Percentiles rank a stretch among this genome's conserved stretches.
Conservation (phyloP, 1,140 invertebrate genomes). For the Nixonia krombeini region DNA sequence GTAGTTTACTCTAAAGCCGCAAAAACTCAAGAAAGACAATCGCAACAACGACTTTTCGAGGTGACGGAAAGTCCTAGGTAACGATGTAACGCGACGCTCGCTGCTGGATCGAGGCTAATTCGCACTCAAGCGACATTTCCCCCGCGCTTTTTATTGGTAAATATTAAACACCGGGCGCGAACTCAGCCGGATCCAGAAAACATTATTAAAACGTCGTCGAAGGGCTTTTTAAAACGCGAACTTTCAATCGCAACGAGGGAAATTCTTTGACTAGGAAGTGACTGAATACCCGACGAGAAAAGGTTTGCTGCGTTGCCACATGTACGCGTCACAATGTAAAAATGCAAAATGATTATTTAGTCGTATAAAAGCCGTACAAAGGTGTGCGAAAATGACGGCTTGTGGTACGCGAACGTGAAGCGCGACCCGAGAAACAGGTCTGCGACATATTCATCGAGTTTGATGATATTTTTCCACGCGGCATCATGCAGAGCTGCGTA, state of each 20-base stretch:
- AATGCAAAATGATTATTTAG: slow-evolving; percentile 51
- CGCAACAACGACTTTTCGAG: background rate
- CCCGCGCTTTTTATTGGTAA: background rate
- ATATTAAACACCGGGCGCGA: background rate
- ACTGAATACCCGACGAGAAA: slow-evolving; percentile 58
- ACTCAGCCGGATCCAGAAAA: background rate
- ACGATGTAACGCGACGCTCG: slow-evolving; percentile 35
- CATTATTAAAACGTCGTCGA: background rate
- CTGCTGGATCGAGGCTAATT: slow-evolving; percentile 6
- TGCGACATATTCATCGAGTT: slow-evolving; percentile 8
- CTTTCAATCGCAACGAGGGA: slow-evolving; percentile 47
- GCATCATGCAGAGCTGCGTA: slow-evolving; percentile 71
- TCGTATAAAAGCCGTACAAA: slow-evolving; percentile 8
- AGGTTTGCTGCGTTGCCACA: slow-evolving; percentile 67
- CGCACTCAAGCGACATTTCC: background rate
- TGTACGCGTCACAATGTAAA: slow-evolving; percentile 59
- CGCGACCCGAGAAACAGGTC: no score
- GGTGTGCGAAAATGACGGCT: slow-evolving; percentile 10
- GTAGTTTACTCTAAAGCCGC: no score
- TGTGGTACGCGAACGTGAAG: background rate
- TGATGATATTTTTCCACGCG: slow-evolving; percentile 50
- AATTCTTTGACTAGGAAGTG: slow-evolving; percentile 67
- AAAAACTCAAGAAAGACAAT: no score
- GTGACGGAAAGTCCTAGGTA: slow-evolving; percentile 2
- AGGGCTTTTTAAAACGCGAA: slow-evolving; percentile 6